Evolutionary conservation across 2,113 vertebrate species (phyloP).

Genomic region (Daubentonia madagascariensis): DNA sequence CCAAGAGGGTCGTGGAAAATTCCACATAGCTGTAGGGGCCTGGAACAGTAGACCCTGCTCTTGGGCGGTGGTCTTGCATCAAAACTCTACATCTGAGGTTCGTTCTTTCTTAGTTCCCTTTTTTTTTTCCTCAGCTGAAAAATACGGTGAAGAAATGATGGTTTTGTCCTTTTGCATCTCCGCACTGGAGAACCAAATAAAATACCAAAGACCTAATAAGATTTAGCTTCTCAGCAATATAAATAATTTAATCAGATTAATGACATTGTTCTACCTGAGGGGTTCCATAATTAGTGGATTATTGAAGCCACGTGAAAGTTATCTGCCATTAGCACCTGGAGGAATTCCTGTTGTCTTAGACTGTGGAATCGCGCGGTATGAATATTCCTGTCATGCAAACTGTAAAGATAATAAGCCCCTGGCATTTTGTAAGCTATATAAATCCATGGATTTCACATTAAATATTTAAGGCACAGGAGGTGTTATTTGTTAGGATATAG

Average conservation of each 20-base stretch:
- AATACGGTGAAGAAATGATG: conserved; percentile 40
- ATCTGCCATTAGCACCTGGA: conserved; percentile 88
- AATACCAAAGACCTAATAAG: conserved; percentile 81
- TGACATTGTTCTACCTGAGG: conserved; percentile 86
- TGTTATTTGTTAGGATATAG: conserved; percentile 84
- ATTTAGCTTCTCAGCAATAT: conserved; percentile 82
- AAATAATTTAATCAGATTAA: conserved; percentile 90
- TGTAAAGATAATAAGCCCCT: conserved; percentile 87
- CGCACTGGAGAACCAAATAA: conserved; percentile 64
- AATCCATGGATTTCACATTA: conserved; percentile 86
- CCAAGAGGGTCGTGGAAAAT: neutral
- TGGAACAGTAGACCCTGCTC: neutral
- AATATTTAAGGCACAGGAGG: conserved; percentile 88
- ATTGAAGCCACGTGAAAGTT: conserved; percentile 83
- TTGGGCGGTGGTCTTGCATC: neutral
- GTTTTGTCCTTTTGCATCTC: conserved; percentile 39
- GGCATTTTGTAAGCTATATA: conserved; percentile 87
- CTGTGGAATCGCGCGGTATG: conserved; percentile 77
- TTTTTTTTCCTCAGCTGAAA: neutral
- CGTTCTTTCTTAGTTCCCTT: neutral
- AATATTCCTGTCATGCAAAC: conserved; percentile 86
- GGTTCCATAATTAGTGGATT: conserved; percentile 86
- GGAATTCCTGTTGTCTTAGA: conserved; percentile 85
- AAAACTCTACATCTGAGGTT: neutral
- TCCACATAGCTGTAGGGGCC: neutral